Percentiles rank a stretch among this genome's conserved stretches.
phyloP scores from a whole-genome alignment of 1,140 invertebrate species.

The Cardiocondyla obscurior region DNA sequence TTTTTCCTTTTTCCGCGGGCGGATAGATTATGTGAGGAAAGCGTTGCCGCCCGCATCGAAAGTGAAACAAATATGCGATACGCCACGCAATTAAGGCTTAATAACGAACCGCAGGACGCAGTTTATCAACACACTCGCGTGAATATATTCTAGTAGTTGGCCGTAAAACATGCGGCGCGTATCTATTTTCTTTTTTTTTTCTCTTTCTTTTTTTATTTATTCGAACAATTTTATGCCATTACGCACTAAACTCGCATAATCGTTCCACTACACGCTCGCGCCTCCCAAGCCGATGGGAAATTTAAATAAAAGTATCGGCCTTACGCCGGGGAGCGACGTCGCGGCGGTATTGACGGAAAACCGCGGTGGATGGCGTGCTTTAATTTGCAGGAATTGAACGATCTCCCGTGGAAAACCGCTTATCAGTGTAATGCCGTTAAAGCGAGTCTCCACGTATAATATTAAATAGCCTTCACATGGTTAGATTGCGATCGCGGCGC shows the following conservation, averaged over 20 bases:
- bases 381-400: conserved; percentile 57
- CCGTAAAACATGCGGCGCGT: conserved; percentile 1
- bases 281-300: conserved; percentile 8
- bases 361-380: conserved; percentile 41
- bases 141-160: conserved; percentile 5
- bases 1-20: too few species aligned
- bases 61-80: background rate
- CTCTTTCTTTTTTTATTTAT: too few species aligned
- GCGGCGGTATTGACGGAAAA: too few species aligned
- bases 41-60: background rate
- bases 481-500: conserved; percentile 57
- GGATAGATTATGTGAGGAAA: too few species aligned
- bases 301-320: conserved; percentile 29
- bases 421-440: conserved; percentile 54
- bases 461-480: conserved; percentile 62
- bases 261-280: background rate
- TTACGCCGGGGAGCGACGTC: background rate
- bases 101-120: conserved; percentile 26
- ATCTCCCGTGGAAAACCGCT: conserved; percentile 5
- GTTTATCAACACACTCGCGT: conserved; percentile 29
- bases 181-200: background rate
- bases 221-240: conserved; percentile 26
- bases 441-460: conserved; percentile 55
- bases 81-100: conserved; percentile 5
- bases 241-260: background rate